Evolutionary conservation across 2,113 vertebrate genomes (phyloP).

Genomic region (Chrysemys picta): DNA sequence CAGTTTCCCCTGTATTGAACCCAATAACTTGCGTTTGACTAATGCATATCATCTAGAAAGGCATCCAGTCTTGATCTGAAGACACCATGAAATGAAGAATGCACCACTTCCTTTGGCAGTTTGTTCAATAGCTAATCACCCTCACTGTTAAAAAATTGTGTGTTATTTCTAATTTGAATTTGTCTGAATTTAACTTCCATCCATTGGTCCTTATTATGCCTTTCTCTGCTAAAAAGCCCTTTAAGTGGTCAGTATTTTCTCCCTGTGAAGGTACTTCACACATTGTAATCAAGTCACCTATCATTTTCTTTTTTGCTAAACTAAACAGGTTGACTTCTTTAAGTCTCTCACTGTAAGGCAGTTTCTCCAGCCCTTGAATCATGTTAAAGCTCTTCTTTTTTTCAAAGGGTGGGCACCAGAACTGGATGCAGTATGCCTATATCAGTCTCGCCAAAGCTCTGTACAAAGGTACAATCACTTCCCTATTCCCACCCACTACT

Average conservation of each 20-base stretch:
- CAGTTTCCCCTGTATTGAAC: background rate
- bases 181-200: background rate
- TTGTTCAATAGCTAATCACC: background rate
- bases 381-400: background rate
- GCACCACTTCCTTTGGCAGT: background rate
- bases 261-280: background rate
- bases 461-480: background rate
- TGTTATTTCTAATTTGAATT: background rate
- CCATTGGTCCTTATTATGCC: background rate
- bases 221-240: background rate
- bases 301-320: background rate
- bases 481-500: fast-evolving
- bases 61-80: background rate
- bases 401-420: background rate
- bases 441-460: background rate
- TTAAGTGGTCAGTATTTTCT: background rate
- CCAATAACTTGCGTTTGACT: background rate
- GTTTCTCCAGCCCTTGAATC: background rate
- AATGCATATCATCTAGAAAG: background rate
- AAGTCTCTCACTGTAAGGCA: background rate
- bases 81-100: background rate
- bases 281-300: background rate
- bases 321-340: background rate
- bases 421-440: background rate
- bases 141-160: background rate